A percentile compares a stretch with the other conserved stretches of the same genome.
phyloP scores from a whole-genome alignment of 1,140 invertebrate genomes.

The Coenobita brevimanus region DNA sequence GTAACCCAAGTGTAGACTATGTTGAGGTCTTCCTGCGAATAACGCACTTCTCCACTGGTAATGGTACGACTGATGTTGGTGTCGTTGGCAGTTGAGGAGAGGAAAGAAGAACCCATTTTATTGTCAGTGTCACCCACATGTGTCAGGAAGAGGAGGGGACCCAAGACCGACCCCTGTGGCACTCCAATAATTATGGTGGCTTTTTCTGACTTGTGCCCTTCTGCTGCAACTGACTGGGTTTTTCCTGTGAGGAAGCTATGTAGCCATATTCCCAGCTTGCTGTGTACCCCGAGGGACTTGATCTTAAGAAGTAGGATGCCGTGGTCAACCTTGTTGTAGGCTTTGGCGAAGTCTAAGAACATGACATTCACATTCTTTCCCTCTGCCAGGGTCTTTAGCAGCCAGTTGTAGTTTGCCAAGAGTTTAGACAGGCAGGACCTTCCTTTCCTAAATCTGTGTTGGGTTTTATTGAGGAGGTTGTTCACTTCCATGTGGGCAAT shows the following conservation, averaged over 20 bases:
- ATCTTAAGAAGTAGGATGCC: background rate
- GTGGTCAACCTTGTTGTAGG: no score
- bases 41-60: no score
- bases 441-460: constrained; percentile 12
- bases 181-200: background rate
- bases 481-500: constrained; percentile 13
- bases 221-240: background rate
- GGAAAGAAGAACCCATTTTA: background rate
- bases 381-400: constrained; percentile 31
- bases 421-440: constrained; percentile 33
- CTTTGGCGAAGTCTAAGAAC: constrained; percentile 1
- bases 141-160: constrained; percentile 8
- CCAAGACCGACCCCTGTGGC: constrained; percentile 17
- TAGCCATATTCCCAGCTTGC: constrained; percentile 13
- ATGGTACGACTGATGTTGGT: no score
- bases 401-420: background rate
- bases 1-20: no score
- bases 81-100: no score
- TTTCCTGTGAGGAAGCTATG: background rate
- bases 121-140: background rate
- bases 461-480: background rate
- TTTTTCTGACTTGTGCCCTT: background rate
- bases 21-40: no score
- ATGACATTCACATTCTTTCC: constrained; percentile 45
- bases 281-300: background rate